These are phyloP conservation scores for Eudyptes chrysolophus DNA, from an alignment of 2,113 vertebrate species.

Conservation along the genomic window DNA sequence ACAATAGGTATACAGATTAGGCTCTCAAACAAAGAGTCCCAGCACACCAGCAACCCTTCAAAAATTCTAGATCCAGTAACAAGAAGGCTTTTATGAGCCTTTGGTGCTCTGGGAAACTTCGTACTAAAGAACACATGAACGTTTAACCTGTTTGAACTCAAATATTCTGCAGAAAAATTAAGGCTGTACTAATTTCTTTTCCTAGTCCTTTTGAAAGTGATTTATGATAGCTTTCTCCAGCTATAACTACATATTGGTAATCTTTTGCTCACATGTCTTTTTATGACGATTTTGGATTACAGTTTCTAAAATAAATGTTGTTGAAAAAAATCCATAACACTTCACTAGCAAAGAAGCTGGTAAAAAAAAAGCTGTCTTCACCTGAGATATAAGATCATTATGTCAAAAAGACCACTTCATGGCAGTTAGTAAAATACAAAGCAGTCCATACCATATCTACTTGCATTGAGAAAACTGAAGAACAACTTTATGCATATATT, in stretches of 20 bases:
- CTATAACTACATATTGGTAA: background rate
- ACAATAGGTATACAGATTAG: background rate
- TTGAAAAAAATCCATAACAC: background rate
- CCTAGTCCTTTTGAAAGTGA: background rate
- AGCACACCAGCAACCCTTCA: background rate
- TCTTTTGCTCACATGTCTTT: background rate
- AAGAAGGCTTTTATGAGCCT: background rate
- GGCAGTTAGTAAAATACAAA: background rate
- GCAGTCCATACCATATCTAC: background rate
- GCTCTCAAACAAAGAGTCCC: background rate
- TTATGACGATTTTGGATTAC: background rate
- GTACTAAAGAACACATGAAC: background rate
- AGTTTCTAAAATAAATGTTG: background rate
- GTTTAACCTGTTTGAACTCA: background rate
- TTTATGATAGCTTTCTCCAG: background rate
- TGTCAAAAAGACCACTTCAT: background rate
- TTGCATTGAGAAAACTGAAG: background rate
- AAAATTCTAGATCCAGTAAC: background rate
- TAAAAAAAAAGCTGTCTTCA: background rate
- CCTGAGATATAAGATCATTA: rapidly evolving
- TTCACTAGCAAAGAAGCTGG: background rate
- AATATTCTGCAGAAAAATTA: background rate
- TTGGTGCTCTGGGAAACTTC: background rate
- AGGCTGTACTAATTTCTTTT: background rate
- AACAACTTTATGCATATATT: background rate